Evolutionary conservation across 37 sponge, comb jelly and placozoan genomes (phyloP), one percentile per base, ranked within the genome.

Genomic region (Oopsacas minuta): DNA sequence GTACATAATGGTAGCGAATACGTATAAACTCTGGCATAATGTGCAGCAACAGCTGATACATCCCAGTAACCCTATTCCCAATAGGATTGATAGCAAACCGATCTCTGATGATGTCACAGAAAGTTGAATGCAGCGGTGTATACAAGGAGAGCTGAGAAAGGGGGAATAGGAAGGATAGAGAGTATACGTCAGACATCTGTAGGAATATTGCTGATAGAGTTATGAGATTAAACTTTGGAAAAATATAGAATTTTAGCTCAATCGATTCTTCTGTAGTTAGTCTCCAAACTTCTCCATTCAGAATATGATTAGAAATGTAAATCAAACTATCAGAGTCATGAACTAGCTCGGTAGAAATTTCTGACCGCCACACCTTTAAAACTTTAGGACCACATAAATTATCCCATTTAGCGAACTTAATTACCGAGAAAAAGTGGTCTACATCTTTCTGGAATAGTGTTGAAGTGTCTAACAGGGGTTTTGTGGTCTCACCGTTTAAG

Each of bases 251-350:
- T 61, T 61, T 61, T 20, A 61, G 30, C 28, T 61, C 75, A n/a
- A 61, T 25, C 28, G 32, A 25, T 34, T 61, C 75, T 12, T 61
- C 75, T 12, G 22, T 25, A 20, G 75, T 61, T 3, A 61, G 75
- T 61, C 75, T 61, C 75, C 75, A 61, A 5, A 61, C 75, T 34
- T 61, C 75, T 61, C 75, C 75, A 12, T 61, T 61, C 75, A 61
- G 75, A 61, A 61, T 61, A 12, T 61, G 75, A 61, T 61, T 61
- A 12, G 75, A 61, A 3, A 61, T n/a, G 30, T 61, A 61, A 3
- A 61, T 34, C 28, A 61, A 12, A 34, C 75, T 25, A 61, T 61
- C 75, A 7, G 28, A 61, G 30, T 61, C 75, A 61, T 25, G 20
- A 5, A 25, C 28, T 20, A 34, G 28, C 49, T 42, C 49, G 49